These are phyloP conservation scores for Ardeotis arabs DNA, from an alignment of 2,113 vertebrate species.

Conservation along the genomic window DNA sequence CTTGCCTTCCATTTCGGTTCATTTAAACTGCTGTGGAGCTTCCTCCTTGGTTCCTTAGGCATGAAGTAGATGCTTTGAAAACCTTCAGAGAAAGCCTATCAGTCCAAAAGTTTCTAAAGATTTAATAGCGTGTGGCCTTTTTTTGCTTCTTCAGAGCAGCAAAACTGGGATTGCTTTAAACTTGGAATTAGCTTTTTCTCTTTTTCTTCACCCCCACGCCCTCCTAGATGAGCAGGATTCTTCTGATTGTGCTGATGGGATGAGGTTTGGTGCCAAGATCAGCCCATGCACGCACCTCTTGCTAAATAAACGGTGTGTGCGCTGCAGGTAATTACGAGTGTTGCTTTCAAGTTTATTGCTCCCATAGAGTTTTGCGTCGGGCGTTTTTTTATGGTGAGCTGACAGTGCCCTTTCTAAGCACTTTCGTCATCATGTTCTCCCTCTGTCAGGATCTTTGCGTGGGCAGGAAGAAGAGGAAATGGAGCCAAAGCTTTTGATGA, in stretches of 20 bases:
- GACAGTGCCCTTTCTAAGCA: neutral
- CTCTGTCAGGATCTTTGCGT: neutral
- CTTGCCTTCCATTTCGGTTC: neutral
- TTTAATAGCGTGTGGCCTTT: neutral
- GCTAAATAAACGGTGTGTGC: neutral
- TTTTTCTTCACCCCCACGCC: rapidly evolving
- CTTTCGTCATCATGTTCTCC: rapidly evolving
- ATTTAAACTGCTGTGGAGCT: neutral
- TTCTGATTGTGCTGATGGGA: neutral
- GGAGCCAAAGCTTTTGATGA: neutral
- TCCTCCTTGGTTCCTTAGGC: neutral
- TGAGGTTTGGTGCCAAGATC: neutral
- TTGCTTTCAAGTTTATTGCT: neutral
- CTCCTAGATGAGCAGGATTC: neutral
- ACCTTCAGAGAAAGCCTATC: neutral
- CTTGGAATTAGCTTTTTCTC: neutral
- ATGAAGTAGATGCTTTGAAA: neutral
- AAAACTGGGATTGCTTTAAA: neutral
- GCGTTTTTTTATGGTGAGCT: neutral
- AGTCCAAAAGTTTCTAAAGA: neutral
- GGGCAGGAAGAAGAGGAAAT: neutral
- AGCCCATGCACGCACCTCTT: rapidly evolving
- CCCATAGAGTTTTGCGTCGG: neutral
- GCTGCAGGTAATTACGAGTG: rapidly evolving
- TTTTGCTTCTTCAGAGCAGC: neutral